These are phyloP conservation scores for Notarius lentiginosus DNA, from an alignment of 2,113 vertebrate genomes.

Conservation along the genomic window DNA sequence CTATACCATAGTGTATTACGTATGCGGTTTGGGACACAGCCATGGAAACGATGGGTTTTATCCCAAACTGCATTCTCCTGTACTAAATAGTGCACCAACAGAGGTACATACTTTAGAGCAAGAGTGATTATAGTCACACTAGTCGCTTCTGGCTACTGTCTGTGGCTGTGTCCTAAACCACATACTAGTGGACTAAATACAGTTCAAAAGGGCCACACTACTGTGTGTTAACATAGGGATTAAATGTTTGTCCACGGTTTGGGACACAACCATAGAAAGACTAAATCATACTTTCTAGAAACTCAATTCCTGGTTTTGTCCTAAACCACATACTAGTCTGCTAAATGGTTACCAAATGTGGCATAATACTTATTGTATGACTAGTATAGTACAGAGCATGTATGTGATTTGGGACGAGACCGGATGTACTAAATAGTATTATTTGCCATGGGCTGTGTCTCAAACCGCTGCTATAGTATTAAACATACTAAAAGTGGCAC, in stretches of 20 bases:
- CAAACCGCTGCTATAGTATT: neutral
- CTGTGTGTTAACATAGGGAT: neutral
- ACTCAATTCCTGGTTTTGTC: neutral
- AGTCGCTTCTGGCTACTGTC: neutral
- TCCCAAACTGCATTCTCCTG: neutral
- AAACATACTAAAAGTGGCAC: neutral
- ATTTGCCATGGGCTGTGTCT: neutral
- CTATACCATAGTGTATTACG: neutral
- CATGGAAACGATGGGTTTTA: neutral
- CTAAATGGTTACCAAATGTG: neutral
- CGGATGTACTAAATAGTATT: neutral
- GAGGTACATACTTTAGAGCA: neutral
- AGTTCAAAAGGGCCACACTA: neutral
- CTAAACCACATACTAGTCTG: neutral
- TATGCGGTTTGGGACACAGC: neutral
- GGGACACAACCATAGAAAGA: neutral
- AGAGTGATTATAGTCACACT: neutral
- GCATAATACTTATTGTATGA: no score
- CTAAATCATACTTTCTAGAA: neutral
- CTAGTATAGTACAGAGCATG: no score
- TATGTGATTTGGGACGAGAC: neutral
- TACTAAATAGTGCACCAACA: neutral
- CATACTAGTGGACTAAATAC: neutral
- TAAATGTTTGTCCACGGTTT: neutral
- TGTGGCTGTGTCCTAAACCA: constrained; percentile 1